These are phyloP conservation scores for Philhelius pedissequus DNA, from an alignment of 2,888 invertebrate genomes.

Conservation along the genomic window DNA sequence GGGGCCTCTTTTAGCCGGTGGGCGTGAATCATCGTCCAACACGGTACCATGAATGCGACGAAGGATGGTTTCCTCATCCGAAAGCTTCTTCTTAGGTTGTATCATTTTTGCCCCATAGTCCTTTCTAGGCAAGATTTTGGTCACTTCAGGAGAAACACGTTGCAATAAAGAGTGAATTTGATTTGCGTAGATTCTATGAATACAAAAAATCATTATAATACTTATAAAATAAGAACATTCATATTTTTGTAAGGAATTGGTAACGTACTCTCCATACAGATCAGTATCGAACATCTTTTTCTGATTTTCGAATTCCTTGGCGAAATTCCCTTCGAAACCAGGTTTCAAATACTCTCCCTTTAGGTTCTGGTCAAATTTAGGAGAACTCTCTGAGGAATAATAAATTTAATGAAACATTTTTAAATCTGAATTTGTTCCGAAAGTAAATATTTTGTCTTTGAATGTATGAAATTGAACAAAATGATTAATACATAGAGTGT, in stretches of 20 bases:
- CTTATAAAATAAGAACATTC: too few species aligned
- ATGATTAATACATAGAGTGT: too few species aligned
- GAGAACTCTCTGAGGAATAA: slow-evolving; percentile 70
- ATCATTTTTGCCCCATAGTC: slow-evolving; percentile 70
- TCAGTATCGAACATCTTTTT: slow-evolving; percentile 79
- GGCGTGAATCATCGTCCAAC: slow-evolving; percentile 71
- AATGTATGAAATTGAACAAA: too few species aligned
- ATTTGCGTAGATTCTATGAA: slow-evolving; percentile 76
- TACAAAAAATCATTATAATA: neutral
- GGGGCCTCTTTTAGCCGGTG: slow-evolving; percentile 72
- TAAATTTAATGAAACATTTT: neutral
- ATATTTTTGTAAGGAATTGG: neutral
- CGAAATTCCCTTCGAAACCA: slow-evolving; percentile 76
- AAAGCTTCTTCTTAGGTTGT: slow-evolving; percentile 72
- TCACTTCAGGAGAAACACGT: slow-evolving; percentile 74
- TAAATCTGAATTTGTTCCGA: too few species aligned
- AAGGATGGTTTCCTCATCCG: slow-evolving; percentile 77
- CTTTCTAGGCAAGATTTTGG: slow-evolving; percentile 75
- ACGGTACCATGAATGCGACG: slow-evolving; percentile 78
- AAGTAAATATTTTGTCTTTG: too few species aligned
- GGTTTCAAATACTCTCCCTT: slow-evolving; percentile 81
- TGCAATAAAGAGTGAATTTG: slow-evolving; percentile 77
- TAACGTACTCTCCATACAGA: slow-evolving; percentile 81
- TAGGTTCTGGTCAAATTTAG: slow-evolving; percentile 76
- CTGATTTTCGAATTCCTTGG: slow-evolving; percentile 75